Evolutionary conservation across 2,888 invertebrate species (phyloP), one percentile per base, ranked within the genome.

Genomic region (Scaptomyza cyrtandrae): DNA sequence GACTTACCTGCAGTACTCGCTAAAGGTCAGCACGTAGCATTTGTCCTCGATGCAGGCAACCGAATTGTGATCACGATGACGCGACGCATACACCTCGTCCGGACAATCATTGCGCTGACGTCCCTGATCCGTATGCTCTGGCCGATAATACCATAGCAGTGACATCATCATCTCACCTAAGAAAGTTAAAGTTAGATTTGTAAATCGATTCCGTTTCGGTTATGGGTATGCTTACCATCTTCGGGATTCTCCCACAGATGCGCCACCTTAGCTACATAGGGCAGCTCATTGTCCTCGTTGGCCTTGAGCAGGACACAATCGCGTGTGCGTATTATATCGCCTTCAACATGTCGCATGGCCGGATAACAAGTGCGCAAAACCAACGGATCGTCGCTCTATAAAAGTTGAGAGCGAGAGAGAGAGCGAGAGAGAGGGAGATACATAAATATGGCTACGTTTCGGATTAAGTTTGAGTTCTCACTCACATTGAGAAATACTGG

Each of bases 11-110:
- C 98, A 98, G 91, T 98, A 99, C 93, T 99, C 98, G 93, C 97
- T 97, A 92, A 96, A 98, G 41, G 98, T 98, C 86, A 99, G 95
- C 71, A 99, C 98, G 92, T 97, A 98, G 93, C 98, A 98, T 93
- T 97, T 98, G 93, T 99, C 99, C 92, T 99, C 99, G 89, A 99
- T 98, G 92, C 98, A 98, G 63, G 98, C 98, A 63, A 98, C 98
- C 87, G 97, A 97, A 93, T 98, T 98, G 78, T 97, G 97, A 93
- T 99, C 99, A 71, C 97, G 95, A 92, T 99, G 99, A 65, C 97
- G 95, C 24, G 98, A 98, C 46, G 99, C 98, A 93, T 98, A 99
- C 65, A 99, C 96, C 93, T 99, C 99, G 91, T 97, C 97, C 11
- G 95, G 95, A 90, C 96, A 95, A 92, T 98, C 97, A 53, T 94